phyloP scores from a whole-genome alignment of 1,140 invertebrate genomes.

The Lepeophtheirus salmonis region DNA sequence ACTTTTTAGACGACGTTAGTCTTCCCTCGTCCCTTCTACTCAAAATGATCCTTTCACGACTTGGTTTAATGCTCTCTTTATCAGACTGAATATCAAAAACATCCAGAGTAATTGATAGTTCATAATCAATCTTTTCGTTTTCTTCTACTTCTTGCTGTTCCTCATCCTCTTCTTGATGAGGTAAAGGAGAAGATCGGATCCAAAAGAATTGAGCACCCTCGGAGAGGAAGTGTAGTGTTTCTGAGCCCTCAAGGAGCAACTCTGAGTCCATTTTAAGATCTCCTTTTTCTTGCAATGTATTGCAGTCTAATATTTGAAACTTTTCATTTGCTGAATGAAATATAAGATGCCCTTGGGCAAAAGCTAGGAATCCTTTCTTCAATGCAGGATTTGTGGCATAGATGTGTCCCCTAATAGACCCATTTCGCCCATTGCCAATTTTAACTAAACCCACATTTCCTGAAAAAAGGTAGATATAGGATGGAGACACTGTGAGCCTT shows the following conservation, averaged over 20 bases:
- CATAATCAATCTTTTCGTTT: too few relatives aligned
- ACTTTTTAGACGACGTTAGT: too few relatives aligned
- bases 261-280: neutral
- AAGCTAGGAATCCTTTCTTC: neutral
- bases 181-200: neutral
- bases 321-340: neutral
- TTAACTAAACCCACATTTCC: neutral
- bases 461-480: neutral
- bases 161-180: neutral
- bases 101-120: neutral
- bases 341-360: neutral
- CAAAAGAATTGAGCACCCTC: conserved; percentile 8
- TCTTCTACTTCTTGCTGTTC: too few relatives aligned
- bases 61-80: neutral
- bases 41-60: neutral
- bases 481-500: neutral
- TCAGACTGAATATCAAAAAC: neutral
- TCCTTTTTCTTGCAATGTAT: neutral
- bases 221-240: neutral
- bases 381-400: neutral
- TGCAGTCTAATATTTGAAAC: neutral
- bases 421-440: neutral
- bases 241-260: neutral
- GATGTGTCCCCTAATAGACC: neutral
- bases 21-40: too few relatives aligned